Evolutionary conservation across 2,888 invertebrate genomes (phyloP).

Genomic region (Zelleria hepariella): DNA sequence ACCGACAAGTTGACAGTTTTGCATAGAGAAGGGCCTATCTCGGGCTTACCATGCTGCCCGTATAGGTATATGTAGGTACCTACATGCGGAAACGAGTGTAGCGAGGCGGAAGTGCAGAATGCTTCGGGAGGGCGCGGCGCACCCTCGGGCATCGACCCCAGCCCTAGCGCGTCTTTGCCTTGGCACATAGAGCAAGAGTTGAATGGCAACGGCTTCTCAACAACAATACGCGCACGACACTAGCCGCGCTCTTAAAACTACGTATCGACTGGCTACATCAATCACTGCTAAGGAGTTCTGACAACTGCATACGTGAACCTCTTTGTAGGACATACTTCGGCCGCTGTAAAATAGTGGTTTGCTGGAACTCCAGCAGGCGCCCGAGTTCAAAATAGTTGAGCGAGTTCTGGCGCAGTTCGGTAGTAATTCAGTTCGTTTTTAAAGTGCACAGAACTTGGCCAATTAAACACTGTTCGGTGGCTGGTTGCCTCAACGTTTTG

Average conservation of each 20-base stretch:
- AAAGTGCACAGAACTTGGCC: constrained; percentile 47
- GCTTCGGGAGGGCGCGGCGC: constrained; percentile 45
- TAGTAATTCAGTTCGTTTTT: constrained; percentile 40
- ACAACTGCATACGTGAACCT: not conserved
- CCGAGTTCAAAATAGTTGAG: constrained; percentile 18
- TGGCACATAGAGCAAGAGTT: constrained; percentile 16
- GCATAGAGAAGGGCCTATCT: no score
- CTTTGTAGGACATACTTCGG: not conserved
- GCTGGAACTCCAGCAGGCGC: constrained; percentile 6
- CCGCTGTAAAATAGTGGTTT: constrained; percentile 7
- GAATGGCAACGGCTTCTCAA: constrained; percentile 19
- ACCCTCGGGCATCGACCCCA: constrained; percentile 57
- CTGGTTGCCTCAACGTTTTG: constrained; percentile 23
- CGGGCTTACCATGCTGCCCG: no score
- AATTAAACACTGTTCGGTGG: constrained; percentile 41
- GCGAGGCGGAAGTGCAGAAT: constrained; percentile 64
- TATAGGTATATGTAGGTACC: no score
- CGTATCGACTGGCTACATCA: not conserved
- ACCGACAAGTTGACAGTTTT: no score
- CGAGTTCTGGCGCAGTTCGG: constrained; percentile 23
- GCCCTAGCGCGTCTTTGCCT: constrained; percentile 24
- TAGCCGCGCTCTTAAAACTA: not conserved
- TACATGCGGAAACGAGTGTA: constrained; percentile 68
- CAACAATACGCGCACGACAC: constrained; percentile 9
- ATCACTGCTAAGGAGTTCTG: not conserved